These are phyloP conservation scores for Drosophila borealis DNA, from an alignment of 2,888 invertebrate species.

Conservation along the genomic window DNA sequence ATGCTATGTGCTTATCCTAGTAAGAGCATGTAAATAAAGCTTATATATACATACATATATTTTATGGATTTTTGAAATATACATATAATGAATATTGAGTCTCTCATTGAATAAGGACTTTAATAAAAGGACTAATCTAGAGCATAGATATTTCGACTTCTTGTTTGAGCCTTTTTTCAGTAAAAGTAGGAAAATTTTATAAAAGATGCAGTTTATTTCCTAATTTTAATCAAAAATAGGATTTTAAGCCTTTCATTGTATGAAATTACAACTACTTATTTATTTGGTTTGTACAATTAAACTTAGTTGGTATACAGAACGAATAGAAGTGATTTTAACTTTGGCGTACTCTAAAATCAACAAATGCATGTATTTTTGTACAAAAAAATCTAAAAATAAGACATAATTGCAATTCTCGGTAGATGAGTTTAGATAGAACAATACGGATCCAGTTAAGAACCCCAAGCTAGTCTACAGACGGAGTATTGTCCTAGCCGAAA, in stretches of 20 bases:
- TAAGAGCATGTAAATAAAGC: not conserved
- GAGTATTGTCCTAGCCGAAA: no score
- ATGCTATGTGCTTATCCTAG: not conserved
- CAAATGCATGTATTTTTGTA: conserved; percentile 64
- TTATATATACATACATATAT: not conserved
- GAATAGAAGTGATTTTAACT: conserved; percentile 54
- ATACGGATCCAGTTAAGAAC: no score
- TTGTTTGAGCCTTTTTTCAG: not conserved
- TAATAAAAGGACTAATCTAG: not conserved
- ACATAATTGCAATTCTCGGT: not conserved
- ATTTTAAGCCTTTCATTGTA: conserved; percentile 46
- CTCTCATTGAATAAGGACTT: not conserved
- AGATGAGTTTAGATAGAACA: no score
- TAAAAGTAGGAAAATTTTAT: not conserved
- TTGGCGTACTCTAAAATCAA: conserved; percentile 67
- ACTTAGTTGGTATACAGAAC: conserved; percentile 43
- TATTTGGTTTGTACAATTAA: conserved; percentile 54
- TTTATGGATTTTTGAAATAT: not conserved
- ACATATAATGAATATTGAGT: not conserved
- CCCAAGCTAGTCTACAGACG: no score
- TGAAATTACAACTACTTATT: conserved; percentile 51
- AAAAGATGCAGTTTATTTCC: not conserved
- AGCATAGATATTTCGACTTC: not conserved
- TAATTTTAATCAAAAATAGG: not conserved
- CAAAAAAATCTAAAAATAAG: conserved; percentile 57